Evolutionary conservation across 2,888 invertebrate species (phyloP), one percentile per base, ranked within the genome.

Genomic region (Lepidochitona cinerea): DNA sequence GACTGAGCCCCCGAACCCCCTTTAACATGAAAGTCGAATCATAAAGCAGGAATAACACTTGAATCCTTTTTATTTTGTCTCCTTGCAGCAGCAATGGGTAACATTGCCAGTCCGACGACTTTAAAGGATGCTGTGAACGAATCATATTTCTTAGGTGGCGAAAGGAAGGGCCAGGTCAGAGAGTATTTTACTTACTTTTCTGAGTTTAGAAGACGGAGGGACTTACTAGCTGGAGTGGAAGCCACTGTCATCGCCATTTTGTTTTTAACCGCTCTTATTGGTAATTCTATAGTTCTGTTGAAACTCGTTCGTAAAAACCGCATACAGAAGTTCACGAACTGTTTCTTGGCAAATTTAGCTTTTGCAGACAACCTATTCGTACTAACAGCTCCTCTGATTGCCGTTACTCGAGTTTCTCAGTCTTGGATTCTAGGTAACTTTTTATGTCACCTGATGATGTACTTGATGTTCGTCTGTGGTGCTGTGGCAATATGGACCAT

Each of bases 401-500:
- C 84, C 35, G 77, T 78, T 9, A 76, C 80, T 18, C 77, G 87
- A n/a, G 67, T 86, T 12, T 79, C 82, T 0, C 82, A 72, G n/a
- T 76, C 79, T 0, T 87, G 87, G 87, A 74, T 78, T 0, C 77
- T 87, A 29, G 86, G 87, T 4, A 72, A 75, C 12, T 77, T 76
- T 6, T 70, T 81, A n/a, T 87, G 87, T 52, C 78, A 78, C 29
- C 33, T 82, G 14, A 53, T 86, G 49, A 80, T 77, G 41, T 84
- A 83, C 52, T 37, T 74, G 6, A 73, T 82, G 71, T 81, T 81
- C 29, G 80, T 83, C 12, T 83, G 84, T 64, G 82, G 79, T 4
- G 75, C 79, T 52, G 83, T 82, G 9, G 81, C 82, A 72, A 81
- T 85, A 23, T 86, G 87, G 85, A 86, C 84, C 0, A 84, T 87